Evolutionary conservation across 2,888 invertebrate genomes (phyloP), one percentile per base, ranked within the genome.

Genomic region (Chouioia cunea): DNA sequence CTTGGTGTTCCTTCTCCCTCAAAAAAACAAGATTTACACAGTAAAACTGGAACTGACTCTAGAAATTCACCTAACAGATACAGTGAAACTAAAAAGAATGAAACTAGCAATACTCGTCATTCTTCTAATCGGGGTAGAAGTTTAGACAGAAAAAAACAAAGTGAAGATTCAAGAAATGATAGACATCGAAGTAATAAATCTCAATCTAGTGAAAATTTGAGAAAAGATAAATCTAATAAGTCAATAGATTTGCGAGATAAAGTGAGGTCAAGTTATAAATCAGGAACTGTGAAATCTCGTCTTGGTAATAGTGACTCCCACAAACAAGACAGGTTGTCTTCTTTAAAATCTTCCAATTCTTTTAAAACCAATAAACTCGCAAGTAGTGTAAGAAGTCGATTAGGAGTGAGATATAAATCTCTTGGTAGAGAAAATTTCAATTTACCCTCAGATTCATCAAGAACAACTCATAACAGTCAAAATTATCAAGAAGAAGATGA

Each of bases 401-500:
- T 84, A 50, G 84, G 83, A 36, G 23, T 67, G 23, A 69, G 53
- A 64, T 54, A 8, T 50, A 70, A 58, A 27, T 60, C 59, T 23
- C 43, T 58, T 53, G 62, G 4, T 20, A 65, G n/a, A 43, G 67
- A 12, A 12, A 15, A 44, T 54, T 44, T 43, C 22, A 16, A 57
- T 52, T n/a, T 15, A 62, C 6, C 20, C 47, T 53, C 65, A 48
- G 70, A 46, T 57, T 59, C 57, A 44, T 60, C 64, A 6, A 52
- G 71, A 57, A 23, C 48, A 44, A 10, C 56, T 56, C 43, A 65
- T 48, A 58, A 92, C 81, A 90, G 90, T 80, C 85, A 90, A 46
- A 91, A 90, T 82, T 88, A 92, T 43, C 89, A 90, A 75, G 90
- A 90, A 53, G 91, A 91, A 78, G 81, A 79, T 22, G 90, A n/a